Evolutionary conservation across 2,797 vertebrate species (phyloP).

Genomic region (Poeciliopsis presidionis): DNA sequence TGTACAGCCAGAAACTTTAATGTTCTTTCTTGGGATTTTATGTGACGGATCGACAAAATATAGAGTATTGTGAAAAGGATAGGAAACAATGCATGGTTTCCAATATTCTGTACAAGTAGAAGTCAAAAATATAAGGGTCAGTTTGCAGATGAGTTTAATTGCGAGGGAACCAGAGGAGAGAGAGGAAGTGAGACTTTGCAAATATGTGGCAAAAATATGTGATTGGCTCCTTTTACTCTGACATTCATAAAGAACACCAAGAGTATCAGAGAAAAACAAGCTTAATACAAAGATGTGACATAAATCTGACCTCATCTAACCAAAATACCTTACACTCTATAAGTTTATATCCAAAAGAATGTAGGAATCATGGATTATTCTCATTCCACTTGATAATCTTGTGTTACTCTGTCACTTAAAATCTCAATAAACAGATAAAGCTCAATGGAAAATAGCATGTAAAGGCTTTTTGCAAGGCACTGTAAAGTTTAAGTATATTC

Average conservation of each 20-base stretch:
- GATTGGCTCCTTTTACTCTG: not conserved
- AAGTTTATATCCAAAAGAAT: not conserved
- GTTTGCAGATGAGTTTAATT: not conserved
- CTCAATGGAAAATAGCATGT: not conserved
- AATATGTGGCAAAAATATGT: not conserved
- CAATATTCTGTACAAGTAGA: too few species aligned
- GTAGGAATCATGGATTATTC: not conserved
- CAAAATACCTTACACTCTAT: not conserved
- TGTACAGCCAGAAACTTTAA: not conserved
- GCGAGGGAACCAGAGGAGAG: not conserved
- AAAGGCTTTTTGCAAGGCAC: constrained; percentile 2
- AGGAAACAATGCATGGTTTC: not conserved
- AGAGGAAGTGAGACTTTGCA: not conserved
- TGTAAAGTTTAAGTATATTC: constrained; percentile 51
- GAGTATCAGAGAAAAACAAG: not conserved
- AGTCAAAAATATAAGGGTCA: not conserved
- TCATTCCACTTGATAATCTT: not conserved
- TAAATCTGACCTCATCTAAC: not conserved
- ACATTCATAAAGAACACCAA: not conserved
- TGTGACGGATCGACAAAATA: not conserved
- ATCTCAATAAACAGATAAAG: not conserved
- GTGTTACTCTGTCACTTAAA: not conserved
- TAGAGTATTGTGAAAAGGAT: not conserved
- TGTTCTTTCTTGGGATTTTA: not conserved
- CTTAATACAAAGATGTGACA: not conserved